Base-by-base conservation (phyloP, 2,113 vertebrate genomes). In the Larimichthys crocea region DNA sequence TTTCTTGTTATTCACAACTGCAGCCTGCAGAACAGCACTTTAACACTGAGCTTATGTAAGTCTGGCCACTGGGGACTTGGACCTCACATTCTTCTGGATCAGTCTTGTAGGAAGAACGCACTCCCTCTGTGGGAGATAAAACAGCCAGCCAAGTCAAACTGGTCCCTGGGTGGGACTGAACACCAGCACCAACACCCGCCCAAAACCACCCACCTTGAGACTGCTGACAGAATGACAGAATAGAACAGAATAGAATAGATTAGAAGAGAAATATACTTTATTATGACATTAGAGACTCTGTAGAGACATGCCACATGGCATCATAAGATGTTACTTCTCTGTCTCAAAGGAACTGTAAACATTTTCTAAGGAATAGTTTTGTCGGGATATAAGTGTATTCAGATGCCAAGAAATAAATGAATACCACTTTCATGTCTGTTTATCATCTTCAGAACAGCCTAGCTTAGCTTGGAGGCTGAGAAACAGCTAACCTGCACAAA, bases 161-260 rank as follows among this genome's bases (percentile, higher is more conserved):
- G 48, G 44, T 78, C 76, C 76, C 73, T 71, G 77, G 79, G 65
- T 86, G 77, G 72, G 73, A 89, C 65, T 60, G 75, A 80, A 83
- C 81, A 83, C 67, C 42, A 86, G 67, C 48, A 74, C 78, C 72
- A 76, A 49, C 55, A 78, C 79, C 56, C 79, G 24, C 60, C 69
- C 67, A 52, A 83, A 90, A 72, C 82, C 87, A 89, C 84, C 86
- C 81, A 91, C 78, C 46, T 68, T 66, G 88, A 77, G 70, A 64
- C 66, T 57, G 29, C 74, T 76, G 59, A 75, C 78, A 84, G 60
- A 83, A 68, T 76, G 59, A 75, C 75, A 84, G 60, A 83, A 68
- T 14, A 74, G 49, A 79, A 52, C 0, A 71, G 59, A 79, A 73
- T 10, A 68, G 49, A 59, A 20, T 10, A 59, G 59, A 62, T 50